Conservation (phyloP, 2,888 invertebrate genomes). For the Dinocampus coccinellae region DNA sequence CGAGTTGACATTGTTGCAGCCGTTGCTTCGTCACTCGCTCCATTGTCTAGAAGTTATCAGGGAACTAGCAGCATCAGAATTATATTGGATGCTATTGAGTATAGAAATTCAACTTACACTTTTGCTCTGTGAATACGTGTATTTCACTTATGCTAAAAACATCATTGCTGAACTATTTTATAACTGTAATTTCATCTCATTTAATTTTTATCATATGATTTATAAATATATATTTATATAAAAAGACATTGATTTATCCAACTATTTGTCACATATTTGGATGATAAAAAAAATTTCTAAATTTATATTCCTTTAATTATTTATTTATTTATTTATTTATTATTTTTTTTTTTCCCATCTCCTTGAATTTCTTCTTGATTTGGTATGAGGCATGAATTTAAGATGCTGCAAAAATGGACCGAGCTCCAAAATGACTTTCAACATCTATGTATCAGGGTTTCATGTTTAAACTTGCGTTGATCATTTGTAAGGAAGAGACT, state of each 20-base stretch:
- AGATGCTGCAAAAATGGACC: slow-evolving; percentile 47
- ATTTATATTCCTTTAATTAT: too few species aligned
- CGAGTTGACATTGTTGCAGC: slow-evolving; percentile 48
- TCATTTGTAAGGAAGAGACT: slow-evolving; percentile 37
- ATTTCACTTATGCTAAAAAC: background rate
- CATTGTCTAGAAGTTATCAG: slow-evolving; percentile 55
- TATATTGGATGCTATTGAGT: background rate
- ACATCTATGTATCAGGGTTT: slow-evolving; percentile 47
- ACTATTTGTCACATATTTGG: too few species aligned
- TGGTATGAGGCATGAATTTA: too few species aligned
- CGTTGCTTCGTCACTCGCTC: slow-evolving; percentile 62
- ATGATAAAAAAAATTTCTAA: too few species aligned
- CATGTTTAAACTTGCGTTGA: slow-evolving; percentile 40
- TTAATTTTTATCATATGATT: too few species aligned
- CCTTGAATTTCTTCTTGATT: too few species aligned
- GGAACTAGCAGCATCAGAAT: slow-evolving; percentile 44
- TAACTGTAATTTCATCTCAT: background rate
- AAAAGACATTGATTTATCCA: too few species aligned
- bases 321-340: too few species aligned
- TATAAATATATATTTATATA: too few species aligned
- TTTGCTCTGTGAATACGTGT: background rate
- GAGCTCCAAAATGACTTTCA: slow-evolving; percentile 50
- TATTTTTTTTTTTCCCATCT: too few species aligned
- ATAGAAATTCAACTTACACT: background rate
- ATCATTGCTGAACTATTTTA: too few species aligned